Evolutionary conservation across 2,797 vertebrate genomes (phyloP).

Genomic region (Xenops minutus): DNA sequence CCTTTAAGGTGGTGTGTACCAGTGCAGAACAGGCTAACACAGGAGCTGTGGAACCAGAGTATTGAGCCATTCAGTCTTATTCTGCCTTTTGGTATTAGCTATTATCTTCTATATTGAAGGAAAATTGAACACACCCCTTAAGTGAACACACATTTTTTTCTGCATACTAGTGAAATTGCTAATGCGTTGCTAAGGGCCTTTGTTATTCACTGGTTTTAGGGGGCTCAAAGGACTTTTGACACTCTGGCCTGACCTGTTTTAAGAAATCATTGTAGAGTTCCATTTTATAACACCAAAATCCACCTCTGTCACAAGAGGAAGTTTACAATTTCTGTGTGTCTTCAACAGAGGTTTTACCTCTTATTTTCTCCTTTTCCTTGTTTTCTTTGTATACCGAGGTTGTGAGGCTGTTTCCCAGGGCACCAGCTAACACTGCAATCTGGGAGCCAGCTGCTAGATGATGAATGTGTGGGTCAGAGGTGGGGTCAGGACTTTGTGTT

Average conservation of each 20-base stretch:
- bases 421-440: background rate
- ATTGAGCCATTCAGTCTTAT: conserved; percentile 25
- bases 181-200: conserved; percentile 9
- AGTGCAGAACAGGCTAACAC: background rate
- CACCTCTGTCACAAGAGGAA: conserved; percentile 50
- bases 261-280: background rate
- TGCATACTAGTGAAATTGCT: background rate
- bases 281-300: conserved; percentile 20
- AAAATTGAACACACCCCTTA: background rate
- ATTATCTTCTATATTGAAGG: background rate
- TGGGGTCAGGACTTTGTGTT: conserved; percentile 4
- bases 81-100: conserved; percentile 28
- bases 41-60: background rate
- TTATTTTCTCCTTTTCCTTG: conserved; percentile 45
- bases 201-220: conserved; percentile 15
- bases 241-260: conserved; percentile 56
- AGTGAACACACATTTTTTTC: background rate
- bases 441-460: conserved; percentile 16
- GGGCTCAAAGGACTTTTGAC: conserved; percentile 59
- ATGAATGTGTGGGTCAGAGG: background rate
- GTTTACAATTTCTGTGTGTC: conserved; percentile 68
- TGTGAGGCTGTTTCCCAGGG: conserved; percentile 34
- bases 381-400: conserved; percentile 51
- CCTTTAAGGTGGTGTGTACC: conserved; percentile 46
- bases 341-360: conserved; percentile 71